Evolutionary conservation across 1,140 invertebrate genomes (phyloP), one percentile per base, ranked within the genome.

Genomic region (Cyrtorhinus lividipennis): DNA sequence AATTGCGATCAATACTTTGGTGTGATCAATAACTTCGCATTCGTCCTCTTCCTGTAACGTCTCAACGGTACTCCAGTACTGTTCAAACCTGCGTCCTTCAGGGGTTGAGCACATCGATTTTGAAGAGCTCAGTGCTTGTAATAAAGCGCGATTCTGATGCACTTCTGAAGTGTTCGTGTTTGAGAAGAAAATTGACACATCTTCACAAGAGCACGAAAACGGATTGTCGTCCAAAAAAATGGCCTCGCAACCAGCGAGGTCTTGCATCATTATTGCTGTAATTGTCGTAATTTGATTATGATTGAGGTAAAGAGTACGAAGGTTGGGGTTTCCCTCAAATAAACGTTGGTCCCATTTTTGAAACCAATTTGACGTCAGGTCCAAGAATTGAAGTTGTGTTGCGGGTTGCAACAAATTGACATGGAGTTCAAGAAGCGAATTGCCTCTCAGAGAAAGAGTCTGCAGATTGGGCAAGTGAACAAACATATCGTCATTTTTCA

Each of bases 221-320:
- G 58, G 24, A 60, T 64, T 64, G 12, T 38, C 53, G 25, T 38
- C 56, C 5, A 64, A 25, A 38, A 30, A 24, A 1, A 64, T 2
- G 3, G 15, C 2, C 13, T 26, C 24, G 2, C 61, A 22, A 2
- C 18, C 22, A 1, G 3, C 1, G 2, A 61, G 56, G 44, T 64
- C 63, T 58, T 61, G 5, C 5, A 64, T 1, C 63, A 64, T 64
- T n/a, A 53, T 59, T 12, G 24, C 1, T 3, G 63, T 56, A 8
- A 64, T 27, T 13, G 15, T 30, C 10, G 22, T 38, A 12, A 64
- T 56, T 8, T 64, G 63, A 61, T 64, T 64, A 5, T 24, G 38
- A 56, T n/a, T 46, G 5, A 64, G n/a, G 20, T 24, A 30, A n/a
- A 64, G 2, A 3, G 24, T 22, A 24, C 57, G 1, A 10, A 45